Percentiles rank a stretch among this genome's conserved stretches.
Conservation (phyloP, 2,797 vertebrate genomes). For the Artibeus lituratus region DNA sequence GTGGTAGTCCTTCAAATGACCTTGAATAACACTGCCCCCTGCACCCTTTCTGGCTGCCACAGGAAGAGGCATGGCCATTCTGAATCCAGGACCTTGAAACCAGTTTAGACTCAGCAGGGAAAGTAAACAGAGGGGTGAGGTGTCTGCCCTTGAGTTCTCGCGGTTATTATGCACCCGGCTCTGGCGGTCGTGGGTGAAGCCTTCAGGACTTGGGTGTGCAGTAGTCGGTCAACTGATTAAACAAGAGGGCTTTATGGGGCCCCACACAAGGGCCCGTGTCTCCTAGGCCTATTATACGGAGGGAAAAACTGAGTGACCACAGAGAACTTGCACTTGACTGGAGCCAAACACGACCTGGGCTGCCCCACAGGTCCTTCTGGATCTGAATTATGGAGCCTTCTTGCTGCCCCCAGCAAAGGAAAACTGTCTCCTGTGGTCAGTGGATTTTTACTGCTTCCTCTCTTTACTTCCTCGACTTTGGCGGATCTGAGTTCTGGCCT, state of each 20-base stretch:
- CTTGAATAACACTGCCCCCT: constrained; percentile 47
- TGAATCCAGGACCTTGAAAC: constrained; percentile 18
- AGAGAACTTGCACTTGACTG: neutral
- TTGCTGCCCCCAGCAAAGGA: neutral
- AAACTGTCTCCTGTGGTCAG: neutral
- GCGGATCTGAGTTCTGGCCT: neutral
- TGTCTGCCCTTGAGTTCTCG: neutral
- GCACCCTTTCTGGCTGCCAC: neutral
- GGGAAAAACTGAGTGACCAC: neutral
- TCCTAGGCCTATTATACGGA: neutral
- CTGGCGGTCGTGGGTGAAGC: neutral
- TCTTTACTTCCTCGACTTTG: neutral
- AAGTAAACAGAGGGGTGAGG: constrained; percentile 43
- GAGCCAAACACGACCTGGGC: neutral
- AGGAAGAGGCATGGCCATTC: constrained; percentile 10
- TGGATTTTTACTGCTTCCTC: neutral
- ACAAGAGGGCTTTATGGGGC: neutral
- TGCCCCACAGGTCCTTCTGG: neutral
- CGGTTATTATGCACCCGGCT: neutral
- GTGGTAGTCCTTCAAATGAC: constrained; percentile 18
- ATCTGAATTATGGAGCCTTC: neutral
- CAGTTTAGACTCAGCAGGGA: constrained; percentile 47
- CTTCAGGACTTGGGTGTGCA: neutral
- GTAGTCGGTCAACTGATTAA: neutral
- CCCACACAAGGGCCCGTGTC: neutral